Base-by-base conservation (phyloP, 2,797 vertebrate species). In the Anguilla anguilla region DNA sequence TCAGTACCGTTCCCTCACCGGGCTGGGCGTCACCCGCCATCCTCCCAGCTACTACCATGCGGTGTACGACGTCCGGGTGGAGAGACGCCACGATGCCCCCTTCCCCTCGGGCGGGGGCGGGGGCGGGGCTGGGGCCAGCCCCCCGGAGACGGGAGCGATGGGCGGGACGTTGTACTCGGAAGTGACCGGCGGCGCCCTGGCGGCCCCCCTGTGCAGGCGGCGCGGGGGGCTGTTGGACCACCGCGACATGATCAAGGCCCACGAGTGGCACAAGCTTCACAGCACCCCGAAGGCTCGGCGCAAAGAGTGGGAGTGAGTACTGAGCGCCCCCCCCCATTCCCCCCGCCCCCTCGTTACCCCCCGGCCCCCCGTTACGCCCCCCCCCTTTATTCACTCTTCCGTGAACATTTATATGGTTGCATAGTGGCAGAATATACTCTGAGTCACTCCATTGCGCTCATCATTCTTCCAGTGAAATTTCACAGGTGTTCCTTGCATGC, bases 221-320 rank as follows among this genome's bases (percentile, higher is more conserved):
- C 92, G 94, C 0, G 94, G 94, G 1, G 94, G 93, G 3, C 91
- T 94, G 89, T 93, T 94, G 87, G 93, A 95, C 87, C 92, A 93
- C 88, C 91, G 94, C 10, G 94, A 95, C 77, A 88, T 94, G 92
- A 93, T 95, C 92, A 88, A 94, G 90, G 94, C 94, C 15, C 94
- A 95, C 87, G 92, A 95, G 90, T 92, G 94, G 0, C 94, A 94
- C 89, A 95, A 95, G 88, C 90, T 93, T 69, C 94, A 93, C 87
- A 94, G 91, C 89, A 95, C 94, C 3, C 93, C 94, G 0, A 93
- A 93, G 90, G 94, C 94, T 64, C 88, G 87, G 74, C 91, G 94
- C 85, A 94, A 94, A 72, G 92, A 93, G 49, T 95, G 94, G 94
- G 94, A 94, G 94, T 95, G 84, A 95, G 94, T 95, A 82, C 43